Base-by-base conservation (phyloP, 1,140 invertebrate species). In the Aphaenogaster rudis region DNA sequence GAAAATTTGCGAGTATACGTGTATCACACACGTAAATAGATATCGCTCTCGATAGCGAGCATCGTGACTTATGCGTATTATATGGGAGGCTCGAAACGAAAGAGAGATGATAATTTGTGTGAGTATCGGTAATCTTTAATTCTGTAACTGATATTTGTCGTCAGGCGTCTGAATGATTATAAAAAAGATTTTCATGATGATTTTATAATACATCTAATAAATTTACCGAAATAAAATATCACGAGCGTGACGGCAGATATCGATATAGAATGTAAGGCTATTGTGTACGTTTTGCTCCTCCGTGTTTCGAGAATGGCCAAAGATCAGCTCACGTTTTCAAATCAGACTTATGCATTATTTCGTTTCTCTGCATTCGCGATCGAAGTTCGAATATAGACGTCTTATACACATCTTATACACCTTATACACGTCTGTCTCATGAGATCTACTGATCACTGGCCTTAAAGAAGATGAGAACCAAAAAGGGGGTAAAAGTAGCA, bases 251-350 rank as follows among this genome's bases (percentile, higher is more conserved):
- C 39, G 61, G 50, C 79, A 66, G 63, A 50, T 61, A 76, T 45
- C 52, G 39, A 57, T 57, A 72, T n/a, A 48, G 79, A 72, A 54
- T 17, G 54, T 36, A 50, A 71, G 69, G 36, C 33, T 76, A 21
- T 36, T 39, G 52, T 74, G 54, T 59, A 42, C 71, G 67, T 59
- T 77, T 91, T 89, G 90, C 86, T 91, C 90, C 90, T 91, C 88
- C 88, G 39, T 89, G 78, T 91, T 89, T 88, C 71, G 57, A 67
- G 42, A 89, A 71, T 80, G 88, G 74, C 72, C 88, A 89, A 89
- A 74, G 82, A 89, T 91, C 86, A 86, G 88, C 77, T 88, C 61
- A 61, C 45, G 28, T 84, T 42, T 61, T 48, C 13, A 21, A 71
- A 42, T 81, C 69, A 48, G 21, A 48, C 42, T 84, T 36, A 9